A percentile compares a stretch with the other conserved stretches of the same genome.
Evolutionary conservation across 1,140 invertebrate species (phyloP).

Genomic region (Cotesia vestalis): DNA sequence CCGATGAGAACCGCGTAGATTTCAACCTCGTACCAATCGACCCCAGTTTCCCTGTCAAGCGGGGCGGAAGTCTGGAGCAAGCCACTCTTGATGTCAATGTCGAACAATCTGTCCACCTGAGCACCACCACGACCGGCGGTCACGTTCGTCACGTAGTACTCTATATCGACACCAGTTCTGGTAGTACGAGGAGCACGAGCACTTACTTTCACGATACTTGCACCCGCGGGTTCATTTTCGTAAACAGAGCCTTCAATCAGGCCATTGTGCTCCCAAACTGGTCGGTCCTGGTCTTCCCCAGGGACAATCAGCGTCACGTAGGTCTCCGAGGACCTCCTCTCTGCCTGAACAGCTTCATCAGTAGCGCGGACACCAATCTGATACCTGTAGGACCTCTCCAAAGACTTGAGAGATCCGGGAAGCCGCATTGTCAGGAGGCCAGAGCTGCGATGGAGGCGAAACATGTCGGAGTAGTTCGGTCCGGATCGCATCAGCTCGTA

Average conservation of each 20-base stretch:
- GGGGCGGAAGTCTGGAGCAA: constrained; percentile 85
- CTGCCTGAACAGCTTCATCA: constrained; percentile 88
- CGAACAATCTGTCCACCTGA: constrained; percentile 85
- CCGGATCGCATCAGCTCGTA: constrained; percentile 86
- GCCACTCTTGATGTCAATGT: constrained; percentile 88
- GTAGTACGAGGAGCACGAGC: constrained; percentile 71
- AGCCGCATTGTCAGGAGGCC: constrained; percentile 78
- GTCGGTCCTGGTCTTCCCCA: constrained; percentile 64
- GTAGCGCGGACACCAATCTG: constrained; percentile 87
- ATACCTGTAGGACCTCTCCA: constrained; percentile 73
- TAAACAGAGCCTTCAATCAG: constrained; percentile 77
- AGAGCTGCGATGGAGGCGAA: constrained; percentile 80
- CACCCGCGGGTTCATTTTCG: constrained; percentile 89
- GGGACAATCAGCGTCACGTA: constrained; percentile 81
- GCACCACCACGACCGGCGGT: constrained; percentile 74
- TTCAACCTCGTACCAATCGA: constrained; percentile 82
- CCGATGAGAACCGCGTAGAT: constrained; percentile 80
- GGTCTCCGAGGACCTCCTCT: constrained; percentile 83
- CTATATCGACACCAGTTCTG: constrained; percentile 71
- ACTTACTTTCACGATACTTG: constrained; percentile 80
- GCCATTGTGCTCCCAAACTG: constrained; percentile 72
- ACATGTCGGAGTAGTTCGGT: constrained; percentile 76
- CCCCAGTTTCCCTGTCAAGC: constrained; percentile 85
- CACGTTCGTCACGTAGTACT: constrained; percentile 93
- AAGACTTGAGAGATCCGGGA: constrained; percentile 65